phyloP scores from a whole-genome alignment of 35 echinoderm and acorn worm species.

The Holothuria glaberrima region DNA sequence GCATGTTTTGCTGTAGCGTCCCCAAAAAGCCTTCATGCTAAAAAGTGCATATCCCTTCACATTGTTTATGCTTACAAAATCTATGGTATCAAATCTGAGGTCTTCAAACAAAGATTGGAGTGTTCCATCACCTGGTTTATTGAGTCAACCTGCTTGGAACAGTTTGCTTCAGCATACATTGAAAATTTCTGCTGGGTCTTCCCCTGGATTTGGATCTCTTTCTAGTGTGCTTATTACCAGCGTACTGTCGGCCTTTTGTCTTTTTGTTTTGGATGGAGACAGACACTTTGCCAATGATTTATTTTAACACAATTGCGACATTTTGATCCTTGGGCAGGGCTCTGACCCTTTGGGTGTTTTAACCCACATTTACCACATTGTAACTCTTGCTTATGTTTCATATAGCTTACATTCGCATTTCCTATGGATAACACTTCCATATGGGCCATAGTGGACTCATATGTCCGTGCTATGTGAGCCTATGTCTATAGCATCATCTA shows the following conservation, averaged over 20 bases:
- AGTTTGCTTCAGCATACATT: no score
- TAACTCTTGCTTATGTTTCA: background rate
- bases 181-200: no score
- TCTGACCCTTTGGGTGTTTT: background rate
- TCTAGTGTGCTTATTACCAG: no score
- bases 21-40: no score
- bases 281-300: background rate
- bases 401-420: background rate
- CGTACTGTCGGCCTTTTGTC: background rate
- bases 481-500: background rate
- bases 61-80: no score
- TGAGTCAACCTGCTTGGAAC: no score
- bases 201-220: no score
- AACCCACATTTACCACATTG: background rate
- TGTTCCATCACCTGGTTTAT: no score
- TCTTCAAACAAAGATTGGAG: no score
- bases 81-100: no score
- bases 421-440: background rate
- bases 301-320: background rate
- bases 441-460: background rate
- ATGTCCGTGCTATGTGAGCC: conserved; percentile 1
- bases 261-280: background rate
- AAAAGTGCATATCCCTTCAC: no score
- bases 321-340: background rate
- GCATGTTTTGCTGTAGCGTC: no score